Evolutionary conservation across 2,797 vertebrate genomes (phyloP).

Genomic region (Semotilus atromaculatus): DNA sequence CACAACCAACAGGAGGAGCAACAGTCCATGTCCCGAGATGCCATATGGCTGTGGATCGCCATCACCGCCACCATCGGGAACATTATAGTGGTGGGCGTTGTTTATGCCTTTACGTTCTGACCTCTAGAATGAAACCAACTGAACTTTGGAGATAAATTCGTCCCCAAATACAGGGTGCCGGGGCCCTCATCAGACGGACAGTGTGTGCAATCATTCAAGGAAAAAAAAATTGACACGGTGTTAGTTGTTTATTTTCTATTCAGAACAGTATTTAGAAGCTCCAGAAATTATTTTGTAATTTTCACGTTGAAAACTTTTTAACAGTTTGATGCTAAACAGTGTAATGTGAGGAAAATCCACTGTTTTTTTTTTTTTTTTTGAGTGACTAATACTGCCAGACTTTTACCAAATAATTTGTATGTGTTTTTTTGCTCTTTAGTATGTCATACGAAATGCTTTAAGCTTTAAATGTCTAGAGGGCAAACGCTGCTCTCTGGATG

Average conservation of each 20-base stretch:
- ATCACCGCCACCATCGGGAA: slow-evolving; percentile 91
- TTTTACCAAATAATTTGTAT: slow-evolving; percentile 40
- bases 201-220: slow-evolving; percentile 15
- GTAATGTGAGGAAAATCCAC: neutral
- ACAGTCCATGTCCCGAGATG: slow-evolving; percentile 83
- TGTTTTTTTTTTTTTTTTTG: neutral
- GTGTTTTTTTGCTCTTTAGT: slow-evolving; percentile 37
- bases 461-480: slow-evolving; percentile 51
- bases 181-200: neutral
- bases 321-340: slow-evolving; percentile 14
- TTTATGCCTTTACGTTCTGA: slow-evolving; percentile 91
- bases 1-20: slow-evolving; percentile 82
- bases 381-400: slow-evolving; percentile 30
- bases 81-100: slow-evolving; percentile 90
- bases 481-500: slow-evolving; percentile 9
- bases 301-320: slow-evolving; percentile 20
- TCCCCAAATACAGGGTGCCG: neutral
- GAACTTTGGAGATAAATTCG: neutral
- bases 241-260: slow-evolving; percentile 33
- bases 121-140: neutral
- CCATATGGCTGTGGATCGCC: slow-evolving; percentile 90
- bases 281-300: slow-evolving; percentile 27
- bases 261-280: slow-evolving; percentile 8
- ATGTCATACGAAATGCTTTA: slow-evolving; percentile 26
- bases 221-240: neutral